Evolutionary conservation across 2,888 invertebrate genomes (phyloP), one percentile per base, ranked within the genome.

Genomic region (Clanis bilineata): DNA sequence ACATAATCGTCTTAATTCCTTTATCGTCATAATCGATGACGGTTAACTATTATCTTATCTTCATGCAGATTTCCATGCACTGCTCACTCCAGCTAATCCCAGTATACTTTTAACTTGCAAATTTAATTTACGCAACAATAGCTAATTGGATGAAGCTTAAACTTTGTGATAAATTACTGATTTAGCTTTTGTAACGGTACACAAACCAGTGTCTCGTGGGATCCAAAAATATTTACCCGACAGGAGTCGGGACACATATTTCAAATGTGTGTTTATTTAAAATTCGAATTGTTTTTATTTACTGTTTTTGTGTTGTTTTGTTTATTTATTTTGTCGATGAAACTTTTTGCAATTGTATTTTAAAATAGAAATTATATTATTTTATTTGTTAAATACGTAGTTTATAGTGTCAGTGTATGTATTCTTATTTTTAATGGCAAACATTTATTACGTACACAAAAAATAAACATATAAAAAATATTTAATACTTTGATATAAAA

Each of bases 41-140:
- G 32, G n/a, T 57, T 57, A 21, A 41, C 6, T 25, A 39, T 47
- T 57, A 60, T 60, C 60, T 60, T 39, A 60, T 60, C 60, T 38
- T 25, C 21, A 28, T 41, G 41, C 23, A 60, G 47, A 57, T 60
- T 60, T 60, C n/a, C 51, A 47, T 57, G 41, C 41, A 47, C 56
- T 57, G 22, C 23, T 60, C 56, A 41, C 56, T n/a, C 18, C 21
- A 41, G 32, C 22, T 60, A 60, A 51, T 51, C 60, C 18, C 41
- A 28, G 15, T 44, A 55, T 44, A 36, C 1, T 47, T 21, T 39
- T 41, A 18, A 45, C 39, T 51, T 22, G 15, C 39, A 39, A 39
- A 58, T 51, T 58, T 39, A 58, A 58, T 58, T 51, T 57, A 36
- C 43, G 25, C 39, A 23, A 36, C 32, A 7, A 38, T 15, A 39